phyloP scores from a whole-genome alignment of 2,797 vertebrate species.

The Halcyon chelicuti region DNA sequence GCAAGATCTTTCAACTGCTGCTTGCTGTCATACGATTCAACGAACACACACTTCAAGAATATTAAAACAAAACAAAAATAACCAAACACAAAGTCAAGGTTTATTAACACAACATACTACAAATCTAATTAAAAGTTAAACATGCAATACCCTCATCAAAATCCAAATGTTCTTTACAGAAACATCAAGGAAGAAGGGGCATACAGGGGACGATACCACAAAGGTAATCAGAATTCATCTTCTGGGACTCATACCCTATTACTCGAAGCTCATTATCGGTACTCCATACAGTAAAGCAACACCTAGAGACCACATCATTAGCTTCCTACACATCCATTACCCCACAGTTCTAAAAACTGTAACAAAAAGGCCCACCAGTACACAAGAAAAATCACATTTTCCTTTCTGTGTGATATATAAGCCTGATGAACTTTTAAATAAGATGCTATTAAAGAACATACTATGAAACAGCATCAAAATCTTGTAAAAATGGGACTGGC shows the following conservation, averaged over 20 bases:
- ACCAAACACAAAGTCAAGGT: background rate
- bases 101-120: constrained; percentile 73
- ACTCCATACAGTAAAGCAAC: constrained; percentile 83
- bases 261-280: constrained; percentile 91
- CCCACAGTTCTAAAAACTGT: constrained; percentile 79
- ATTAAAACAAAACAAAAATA: constrained; percentile 11
- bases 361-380: constrained; percentile 52
- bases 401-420: background rate
- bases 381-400: constrained; percentile 3
- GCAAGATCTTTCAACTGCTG: background rate
- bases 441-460: background rate
- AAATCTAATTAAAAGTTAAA: constrained; percentile 84
- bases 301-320: constrained; percentile 92
- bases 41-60: background rate
- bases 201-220: constrained; percentile 76
- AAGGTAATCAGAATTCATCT: constrained; percentile 92
- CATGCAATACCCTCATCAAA: constrained; percentile 78
- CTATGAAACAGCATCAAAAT: background rate
- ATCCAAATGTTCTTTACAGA: constrained; percentile 81
- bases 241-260: constrained; percentile 87
- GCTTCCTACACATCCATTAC: constrained; percentile 80
- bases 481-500: background rate
- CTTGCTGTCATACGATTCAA: background rate
- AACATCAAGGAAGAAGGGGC: constrained; percentile 79
- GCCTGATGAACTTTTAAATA: background rate